A percentile compares a stretch with the other conserved stretches of the same genome.
Conservation (phyloP, 2,888 invertebrate species). For the Dioctria rufipes region DNA sequence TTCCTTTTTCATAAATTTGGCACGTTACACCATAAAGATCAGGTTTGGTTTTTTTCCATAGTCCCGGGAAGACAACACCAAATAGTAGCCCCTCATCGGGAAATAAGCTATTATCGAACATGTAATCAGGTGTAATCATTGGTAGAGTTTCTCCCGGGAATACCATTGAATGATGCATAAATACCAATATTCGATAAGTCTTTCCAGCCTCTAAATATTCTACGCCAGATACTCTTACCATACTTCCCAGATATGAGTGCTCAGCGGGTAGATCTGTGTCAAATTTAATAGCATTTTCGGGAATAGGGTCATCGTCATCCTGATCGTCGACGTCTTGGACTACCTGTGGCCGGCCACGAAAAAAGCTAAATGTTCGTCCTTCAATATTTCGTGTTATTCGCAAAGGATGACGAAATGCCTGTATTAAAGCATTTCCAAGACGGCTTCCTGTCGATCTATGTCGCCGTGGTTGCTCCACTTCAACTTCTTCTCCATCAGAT, state of each 20-base stretch:
- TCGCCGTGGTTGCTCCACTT: background rate
- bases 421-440: constrained; percentile 13
- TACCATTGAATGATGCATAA: constrained; percentile 76
- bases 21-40: constrained; percentile 69
- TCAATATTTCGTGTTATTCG: constrained; percentile 45
- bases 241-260: constrained; percentile 72
- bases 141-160: constrained; percentile 88
- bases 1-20: constrained; percentile 70
- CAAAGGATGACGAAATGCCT: constrained; percentile 48
- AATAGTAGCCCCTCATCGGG: constrained; percentile 68
- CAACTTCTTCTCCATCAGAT: constrained; percentile 1
- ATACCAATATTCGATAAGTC: constrained; percentile 74
- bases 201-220: constrained; percentile 76
- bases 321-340: constrained; percentile 44
- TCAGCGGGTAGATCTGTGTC: constrained; percentile 74
- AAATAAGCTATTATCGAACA: constrained; percentile 65
- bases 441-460: constrained; percentile 7
- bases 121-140: constrained; percentile 74
- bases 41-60: constrained; percentile 62
- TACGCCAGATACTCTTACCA: constrained; percentile 78
- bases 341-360: background rate
- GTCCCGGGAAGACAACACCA: constrained; percentile 68
- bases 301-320: constrained; percentile 39
- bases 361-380: constrained; percentile 18
- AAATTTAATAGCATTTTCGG: constrained; percentile 65